Base-by-base conservation (phyloP, 1,140 invertebrate species). In the Achroia grisella region DNA sequence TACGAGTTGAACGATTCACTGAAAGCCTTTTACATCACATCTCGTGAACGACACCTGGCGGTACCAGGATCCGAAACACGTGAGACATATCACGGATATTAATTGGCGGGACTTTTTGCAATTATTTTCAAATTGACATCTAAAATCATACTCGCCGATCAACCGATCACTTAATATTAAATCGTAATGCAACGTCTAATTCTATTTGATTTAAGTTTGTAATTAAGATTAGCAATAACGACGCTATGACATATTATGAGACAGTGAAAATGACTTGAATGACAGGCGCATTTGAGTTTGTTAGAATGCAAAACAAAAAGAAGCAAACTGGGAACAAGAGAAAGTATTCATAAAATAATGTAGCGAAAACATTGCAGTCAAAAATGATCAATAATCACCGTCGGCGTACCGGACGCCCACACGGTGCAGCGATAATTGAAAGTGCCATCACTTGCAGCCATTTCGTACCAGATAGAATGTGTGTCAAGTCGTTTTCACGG, bases 1-100 rank as follows among this genome's bases (percentile, higher is more conserved):
- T 78, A 78, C 78, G 66, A 75, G 48, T 60, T 52, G 50, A 54
- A 39, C 59, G 63, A 69, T 71, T 51, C 62, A 62, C 78, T 82
- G 78, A 79, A 78, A 82, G 73, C 55, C 62, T 78, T 84, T 81
- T 84, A 80, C 80, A 77, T 80, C 80, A 81, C 61, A 52, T 52
- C 61, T 56, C 49, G n/a, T n/a, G n/a, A 54, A 44, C 48, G 54
- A 44, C 65, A 71, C 60, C 62, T 69, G 71, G 68, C 52, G 59
- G 67, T 77, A 80, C 80, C 77, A 84, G 80, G 80, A 81, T 76
- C 70, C 64, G 69, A 68, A 52, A 56, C 35, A 59, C 41, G 53
- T 62, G 67, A 56, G 39, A 45, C 48, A 35, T 43, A 56, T 43
- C 45, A 33, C 46, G 40, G 27, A 59, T 52, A 42, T 54, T 68